These are phyloP conservation scores for Aleiodes leptofemur DNA, from an alignment of 2,888 invertebrate species.

Conservation along the genomic window DNA sequence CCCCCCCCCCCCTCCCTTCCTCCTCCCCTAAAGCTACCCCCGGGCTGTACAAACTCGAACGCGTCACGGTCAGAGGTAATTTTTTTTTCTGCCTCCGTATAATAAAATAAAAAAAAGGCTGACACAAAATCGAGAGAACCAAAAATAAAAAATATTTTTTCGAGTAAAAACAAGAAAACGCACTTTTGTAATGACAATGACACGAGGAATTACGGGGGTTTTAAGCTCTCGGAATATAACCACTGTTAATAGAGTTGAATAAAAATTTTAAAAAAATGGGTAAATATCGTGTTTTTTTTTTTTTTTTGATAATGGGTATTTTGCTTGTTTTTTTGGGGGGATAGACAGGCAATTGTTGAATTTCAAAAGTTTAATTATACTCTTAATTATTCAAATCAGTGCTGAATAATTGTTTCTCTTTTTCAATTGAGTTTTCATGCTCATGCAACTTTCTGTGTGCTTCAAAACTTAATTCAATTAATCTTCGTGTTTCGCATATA, in stretches of 20 bases:
- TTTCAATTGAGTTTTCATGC: slow-evolving; percentile 55
- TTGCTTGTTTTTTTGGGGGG: too few relatives aligned
- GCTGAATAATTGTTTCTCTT: slow-evolving; percentile 51
- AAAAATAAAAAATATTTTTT: slow-evolving; percentile 7
- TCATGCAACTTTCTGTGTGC: slow-evolving; percentile 60
- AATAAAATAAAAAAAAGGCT: not conserved
- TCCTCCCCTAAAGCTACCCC: not conserved
- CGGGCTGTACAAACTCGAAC: not conserved
- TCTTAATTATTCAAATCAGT: slow-evolving; percentile 54
- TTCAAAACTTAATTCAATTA: slow-evolving; percentile 10
- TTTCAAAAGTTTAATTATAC: not conserved
- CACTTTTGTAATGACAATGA: slow-evolving; percentile 38
- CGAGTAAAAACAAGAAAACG: slow-evolving; percentile 36
- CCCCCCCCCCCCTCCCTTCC: not conserved
- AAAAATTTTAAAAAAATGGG: not conserved
- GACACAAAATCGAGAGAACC: not conserved
- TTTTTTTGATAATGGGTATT: too few relatives aligned
- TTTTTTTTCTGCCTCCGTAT: slow-evolving; percentile 17
- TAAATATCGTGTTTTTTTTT: too few relatives aligned
- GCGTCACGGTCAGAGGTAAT: not conserved
- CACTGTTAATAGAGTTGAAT: not conserved
- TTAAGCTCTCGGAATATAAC: too few relatives aligned
- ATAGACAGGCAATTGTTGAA: not conserved
- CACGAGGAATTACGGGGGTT: not conserved
- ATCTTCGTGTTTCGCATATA: not conserved